Base-by-base conservation (phyloP, 2,113 vertebrate species). In the Ptyas mucosa region DNA sequence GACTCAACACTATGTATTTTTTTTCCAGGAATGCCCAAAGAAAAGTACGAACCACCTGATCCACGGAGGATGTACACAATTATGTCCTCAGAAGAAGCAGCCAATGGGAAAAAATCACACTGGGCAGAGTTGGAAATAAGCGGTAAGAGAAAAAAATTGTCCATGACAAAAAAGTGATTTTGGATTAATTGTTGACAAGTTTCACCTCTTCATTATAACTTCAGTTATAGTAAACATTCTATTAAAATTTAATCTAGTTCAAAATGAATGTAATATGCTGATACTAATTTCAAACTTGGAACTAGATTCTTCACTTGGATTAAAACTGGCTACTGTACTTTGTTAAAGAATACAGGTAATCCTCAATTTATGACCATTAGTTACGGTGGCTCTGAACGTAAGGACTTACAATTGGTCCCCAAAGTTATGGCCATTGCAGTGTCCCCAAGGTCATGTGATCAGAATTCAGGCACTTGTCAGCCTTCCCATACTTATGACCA, bases 61-160 rank as follows among this genome's bases (percentile, higher is more conserved):
- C 99, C 99, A 96, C 98, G 99, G 98, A 99, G 98, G 98, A 99
- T 99, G 99, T 99, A 99, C 97, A 99, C 99, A 97, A 99, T 99
- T 98, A 99, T 99, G 99, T 99, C 99, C 94, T 99, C 98, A 95
- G 99, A 99, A 96, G 99, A 99, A 96, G 98, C 98, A 98, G 98
- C 99, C 96, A 99, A 98, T 87, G 99, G 99, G 96, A 99, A 99
- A 98, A 99, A 99, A 97, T 99, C 99, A 96, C 98, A 99, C 97
- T 99, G 99, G 99, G 99, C 98, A 96, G 99, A 99, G 98, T 98
- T 99, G 97, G 99, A 99, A 98, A 99, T 99, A 97, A 99, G 98
- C 96, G 99, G 99, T 99, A 97, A 98, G 98, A 95, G 92, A 69
- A 93, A 7, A 7, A 0, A 8, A 18, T 87, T 43, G 23, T 89